phyloP scores from a whole-genome alignment of 2,113 vertebrate species.

The Etia nguti region DNA sequence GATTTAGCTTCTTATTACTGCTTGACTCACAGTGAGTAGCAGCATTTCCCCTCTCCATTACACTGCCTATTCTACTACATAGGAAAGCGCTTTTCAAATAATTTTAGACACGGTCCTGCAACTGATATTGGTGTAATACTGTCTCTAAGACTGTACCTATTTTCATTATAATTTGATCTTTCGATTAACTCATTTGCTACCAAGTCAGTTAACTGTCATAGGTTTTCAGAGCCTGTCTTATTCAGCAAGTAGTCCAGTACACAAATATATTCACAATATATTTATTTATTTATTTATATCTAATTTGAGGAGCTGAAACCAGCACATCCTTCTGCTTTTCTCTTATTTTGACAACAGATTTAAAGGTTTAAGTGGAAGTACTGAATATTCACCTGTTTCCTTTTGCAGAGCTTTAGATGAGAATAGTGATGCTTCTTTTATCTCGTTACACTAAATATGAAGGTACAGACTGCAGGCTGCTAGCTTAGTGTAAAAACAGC shows the following conservation, averaged over 20 bases:
- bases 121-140: not conserved
- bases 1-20: not conserved
- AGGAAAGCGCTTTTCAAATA: not conserved
- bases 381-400: not conserved
- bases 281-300: too few species aligned
- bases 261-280: not conserved
- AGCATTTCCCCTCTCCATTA: not conserved
- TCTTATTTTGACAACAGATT: not conserved
- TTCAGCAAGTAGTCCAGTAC: not conserved
- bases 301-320: not conserved
- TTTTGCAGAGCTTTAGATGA: not conserved
- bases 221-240: not conserved
- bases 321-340: not conserved
- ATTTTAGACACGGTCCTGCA: not conserved
- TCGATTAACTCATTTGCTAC: not conserved
- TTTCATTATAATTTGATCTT: not conserved
- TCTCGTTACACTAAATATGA: not conserved
- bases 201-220: not conserved
- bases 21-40: not conserved
- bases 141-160: not conserved
- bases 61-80: not conserved
- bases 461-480: fast-evolving
- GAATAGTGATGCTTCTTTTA: not conserved
- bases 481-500: not conserved
- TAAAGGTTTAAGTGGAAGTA: not conserved